A percentile compares a stretch with the other conserved stretches of the same genome.
Evolutionary conservation across 2,797 vertebrate species (phyloP).

Genomic region (Heteromormyrus szaboi): DNA sequence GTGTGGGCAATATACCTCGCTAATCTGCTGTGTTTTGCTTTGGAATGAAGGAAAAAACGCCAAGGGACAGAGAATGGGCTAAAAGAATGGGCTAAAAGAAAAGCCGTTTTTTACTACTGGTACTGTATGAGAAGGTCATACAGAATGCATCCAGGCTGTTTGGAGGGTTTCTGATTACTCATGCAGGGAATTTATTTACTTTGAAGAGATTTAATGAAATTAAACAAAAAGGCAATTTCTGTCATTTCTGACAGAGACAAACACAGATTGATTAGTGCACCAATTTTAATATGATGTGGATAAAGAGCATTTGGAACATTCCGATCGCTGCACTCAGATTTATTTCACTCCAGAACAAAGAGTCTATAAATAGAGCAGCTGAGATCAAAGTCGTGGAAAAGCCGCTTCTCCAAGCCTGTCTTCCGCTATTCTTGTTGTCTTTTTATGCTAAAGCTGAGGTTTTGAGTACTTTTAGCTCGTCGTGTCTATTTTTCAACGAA

Average conservation of each 20-base stretch:
- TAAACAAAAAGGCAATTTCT: background rate
- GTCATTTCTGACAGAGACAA: background rate
- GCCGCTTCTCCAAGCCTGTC: background rate
- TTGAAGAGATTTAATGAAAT: conserved; percentile 3
- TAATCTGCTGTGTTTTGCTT: background rate
- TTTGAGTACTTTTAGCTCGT: background rate
- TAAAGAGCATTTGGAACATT: background rate
- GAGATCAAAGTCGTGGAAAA: background rate
- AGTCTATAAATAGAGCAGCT: background rate
- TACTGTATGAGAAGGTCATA: background rate
- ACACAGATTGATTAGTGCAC: background rate
- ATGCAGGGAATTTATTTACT: background rate
- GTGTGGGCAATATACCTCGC: background rate
- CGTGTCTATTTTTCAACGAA: background rate
- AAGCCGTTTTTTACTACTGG: background rate
- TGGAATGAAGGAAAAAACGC: background rate
- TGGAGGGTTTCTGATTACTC: background rate
- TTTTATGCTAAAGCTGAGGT: background rate
- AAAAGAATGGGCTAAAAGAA: background rate
- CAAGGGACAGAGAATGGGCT: background rate
- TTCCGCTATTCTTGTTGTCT: background rate
- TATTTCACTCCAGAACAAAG: conserved; percentile 3
- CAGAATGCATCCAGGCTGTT: background rate
- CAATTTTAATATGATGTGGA: background rate
- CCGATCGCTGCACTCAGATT: background rate